Conservation (phyloP, 2,113 vertebrate genomes). For the Cyanocitta stelleri region DNA sequence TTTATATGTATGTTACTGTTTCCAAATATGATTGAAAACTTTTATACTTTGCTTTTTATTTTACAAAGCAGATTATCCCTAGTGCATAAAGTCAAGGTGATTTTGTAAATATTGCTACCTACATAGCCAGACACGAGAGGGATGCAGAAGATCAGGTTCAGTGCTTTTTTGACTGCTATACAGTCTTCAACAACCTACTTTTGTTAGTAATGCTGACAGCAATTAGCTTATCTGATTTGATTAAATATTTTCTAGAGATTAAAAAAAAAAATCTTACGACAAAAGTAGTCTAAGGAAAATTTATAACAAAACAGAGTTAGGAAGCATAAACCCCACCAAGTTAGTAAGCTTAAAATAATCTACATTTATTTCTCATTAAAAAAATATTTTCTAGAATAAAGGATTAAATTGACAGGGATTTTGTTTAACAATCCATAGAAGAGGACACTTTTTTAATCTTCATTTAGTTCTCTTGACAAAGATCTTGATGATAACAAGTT, state of each 20-base stretch:
- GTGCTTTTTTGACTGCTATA: background rate
- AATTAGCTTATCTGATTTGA: background rate
- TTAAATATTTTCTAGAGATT: background rate
- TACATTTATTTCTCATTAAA: background rate
- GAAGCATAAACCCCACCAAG: background rate
- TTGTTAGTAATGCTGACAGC: background rate
- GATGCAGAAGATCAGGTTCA: background rate
- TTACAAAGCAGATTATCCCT: background rate
- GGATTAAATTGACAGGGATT: background rate
- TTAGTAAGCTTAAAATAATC: background rate
- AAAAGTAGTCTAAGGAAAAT: background rate
- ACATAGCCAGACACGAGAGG: background rate
- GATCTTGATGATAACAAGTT: background rate
- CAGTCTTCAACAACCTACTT: background rate
- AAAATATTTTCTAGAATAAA: background rate
- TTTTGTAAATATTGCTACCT: background rate
- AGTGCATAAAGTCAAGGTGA: background rate
- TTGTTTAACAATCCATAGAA: background rate
- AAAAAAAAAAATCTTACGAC: background rate
- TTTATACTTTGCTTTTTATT: slow-evolving; percentile 20
- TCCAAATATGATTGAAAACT: background rate
- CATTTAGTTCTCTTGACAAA: background rate
- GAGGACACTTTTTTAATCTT: background rate
- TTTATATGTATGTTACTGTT: slow-evolving; percentile 20
- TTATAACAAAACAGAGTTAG: background rate